A percentile compares a stretch with the other conserved stretches of the same genome.
phyloP scores from a whole-genome alignment of 2,888 invertebrate species.

The Fabriciana adippe region DNA sequence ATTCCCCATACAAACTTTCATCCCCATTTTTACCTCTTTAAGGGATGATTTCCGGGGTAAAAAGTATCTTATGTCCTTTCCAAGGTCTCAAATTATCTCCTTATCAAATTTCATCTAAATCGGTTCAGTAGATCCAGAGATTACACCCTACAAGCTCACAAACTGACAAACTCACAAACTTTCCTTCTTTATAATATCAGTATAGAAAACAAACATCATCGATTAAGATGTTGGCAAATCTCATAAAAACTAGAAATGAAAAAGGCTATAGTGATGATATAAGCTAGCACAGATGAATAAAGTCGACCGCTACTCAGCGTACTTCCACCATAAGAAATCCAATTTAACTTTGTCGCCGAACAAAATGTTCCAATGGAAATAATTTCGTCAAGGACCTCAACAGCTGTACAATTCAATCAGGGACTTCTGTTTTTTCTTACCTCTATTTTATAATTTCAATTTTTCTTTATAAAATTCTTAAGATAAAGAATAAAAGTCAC shows the following conservation, averaged over 20 bases:
- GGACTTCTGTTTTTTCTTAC: constrained; percentile 64
- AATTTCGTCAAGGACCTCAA: constrained; percentile 77
- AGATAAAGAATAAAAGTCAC: neutral
- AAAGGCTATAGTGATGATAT: constrained; percentile 64
- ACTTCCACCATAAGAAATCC: constrained; percentile 79
- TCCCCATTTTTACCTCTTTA: no score
- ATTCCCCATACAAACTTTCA: no score
- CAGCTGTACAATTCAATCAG: constrained; percentile 80
- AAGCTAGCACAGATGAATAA: constrained; percentile 67
- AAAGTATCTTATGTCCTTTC: no score
- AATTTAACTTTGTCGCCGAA: constrained; percentile 80
- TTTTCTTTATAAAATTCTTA: constrained; percentile 4
- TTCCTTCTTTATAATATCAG: no score
- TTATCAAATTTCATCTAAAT: no score
- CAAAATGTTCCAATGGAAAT: constrained; percentile 80
- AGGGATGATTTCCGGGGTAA: no score
- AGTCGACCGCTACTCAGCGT: constrained; percentile 64
- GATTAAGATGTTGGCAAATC: no score
- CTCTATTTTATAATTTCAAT: constrained; percentile 47
- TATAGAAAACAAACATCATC: no score
- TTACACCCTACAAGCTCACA: no score
- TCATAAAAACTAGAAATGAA: constrained; percentile 31
- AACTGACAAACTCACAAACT: no score
- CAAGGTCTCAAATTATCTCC: no score
- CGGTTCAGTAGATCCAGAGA: no score